Conservation (phyloP, 64 coral and sea anemone species). For the Acropora tenuis region DNA sequence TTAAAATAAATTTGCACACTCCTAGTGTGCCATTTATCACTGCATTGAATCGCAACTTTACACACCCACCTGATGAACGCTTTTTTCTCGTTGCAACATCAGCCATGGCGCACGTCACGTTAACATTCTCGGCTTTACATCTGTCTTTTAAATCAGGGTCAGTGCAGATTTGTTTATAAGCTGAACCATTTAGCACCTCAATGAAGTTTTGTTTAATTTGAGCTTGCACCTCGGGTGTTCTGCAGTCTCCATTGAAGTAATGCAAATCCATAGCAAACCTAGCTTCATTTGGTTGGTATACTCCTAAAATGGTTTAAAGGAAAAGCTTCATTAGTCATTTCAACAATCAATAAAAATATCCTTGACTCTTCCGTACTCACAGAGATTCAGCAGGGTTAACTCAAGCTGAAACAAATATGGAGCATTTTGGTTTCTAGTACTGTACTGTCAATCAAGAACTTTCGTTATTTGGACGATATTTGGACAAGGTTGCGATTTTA, state of each 20-base stretch:
- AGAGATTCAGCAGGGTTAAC: not conserved
- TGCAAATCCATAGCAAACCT: slow-evolving; percentile 58
- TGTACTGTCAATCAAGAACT: not conserved
- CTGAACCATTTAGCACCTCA: slow-evolving; percentile 46
- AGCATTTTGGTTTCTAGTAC: not conserved
- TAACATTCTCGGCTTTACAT: slow-evolving; percentile 65
- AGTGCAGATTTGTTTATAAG: slow-evolving; percentile 31
- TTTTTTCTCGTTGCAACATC: not conserved
- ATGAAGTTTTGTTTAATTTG: slow-evolving; percentile 74
- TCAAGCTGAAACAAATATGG: not conserved
- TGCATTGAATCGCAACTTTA: not conserved
- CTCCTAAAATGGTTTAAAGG: slow-evolving; percentile 5
- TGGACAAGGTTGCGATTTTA: not conserved
- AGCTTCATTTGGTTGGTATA: slow-evolving; percentile 12
- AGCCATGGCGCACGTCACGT: slow-evolving; percentile 20
- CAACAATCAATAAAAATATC: not conserved
- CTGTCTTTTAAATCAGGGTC: slow-evolving; percentile 44
- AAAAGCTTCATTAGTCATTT: not conserved
- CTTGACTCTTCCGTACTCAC: not conserved
- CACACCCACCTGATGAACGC: slow-evolving; percentile 27
- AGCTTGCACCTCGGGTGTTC: not conserved
- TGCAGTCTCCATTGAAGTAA: slow-evolving; percentile 64
- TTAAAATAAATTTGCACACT: not conserved
- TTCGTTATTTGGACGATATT: not conserved
- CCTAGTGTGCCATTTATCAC: not conserved